Percentiles rank a stretch among this genome's conserved stretches.
These are phyloP conservation scores for Alexandromys oeconomus DNA, from an alignment of 2,797 vertebrate genomes.

Conservation along the genomic window DNA sequence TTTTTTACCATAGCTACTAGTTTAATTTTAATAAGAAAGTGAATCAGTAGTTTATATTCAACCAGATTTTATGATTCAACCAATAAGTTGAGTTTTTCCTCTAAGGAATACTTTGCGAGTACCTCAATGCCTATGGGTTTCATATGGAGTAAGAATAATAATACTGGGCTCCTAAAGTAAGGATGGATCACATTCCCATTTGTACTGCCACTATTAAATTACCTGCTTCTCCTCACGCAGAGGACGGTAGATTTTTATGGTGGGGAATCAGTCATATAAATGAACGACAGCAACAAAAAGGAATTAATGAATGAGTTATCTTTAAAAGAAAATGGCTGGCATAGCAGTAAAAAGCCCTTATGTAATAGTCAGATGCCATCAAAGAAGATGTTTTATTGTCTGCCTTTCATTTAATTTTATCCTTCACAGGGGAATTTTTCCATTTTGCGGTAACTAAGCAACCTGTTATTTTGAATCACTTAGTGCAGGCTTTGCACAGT, in stretches of 20 bases:
- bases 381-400: constrained; percentile 71
- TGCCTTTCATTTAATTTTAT: constrained; percentile 77
- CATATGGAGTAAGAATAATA: background rate
- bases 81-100: background rate
- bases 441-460: constrained; percentile 81
- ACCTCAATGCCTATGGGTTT: constrained; percentile 15
- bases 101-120: background rate
- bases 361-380: constrained; percentile 67
- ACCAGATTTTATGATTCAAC: background rate
- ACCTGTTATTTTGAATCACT: constrained; percentile 81
- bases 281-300: constrained; percentile 30
- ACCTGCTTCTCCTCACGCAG: constrained; percentile 31
- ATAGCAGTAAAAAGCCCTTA: constrained; percentile 41
- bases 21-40: constrained; percentile 54
- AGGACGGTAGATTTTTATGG: background rate
- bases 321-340: constrained; percentile 60
- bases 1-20: background rate
- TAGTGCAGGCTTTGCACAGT: constrained; percentile 69
- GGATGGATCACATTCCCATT: background rate
- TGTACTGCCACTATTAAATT: constrained; percentile 31
- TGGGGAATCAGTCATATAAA: constrained; percentile 46
- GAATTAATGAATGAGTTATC: constrained; percentile 61
- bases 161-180: constrained; percentile 11
- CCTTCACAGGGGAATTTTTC: constrained; percentile 71
- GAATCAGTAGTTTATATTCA: constrained; percentile 27